These are phyloP conservation scores for Condylura cristata DNA, from an alignment of 2,113 vertebrate genomes.

Conservation along the genomic window DNA sequence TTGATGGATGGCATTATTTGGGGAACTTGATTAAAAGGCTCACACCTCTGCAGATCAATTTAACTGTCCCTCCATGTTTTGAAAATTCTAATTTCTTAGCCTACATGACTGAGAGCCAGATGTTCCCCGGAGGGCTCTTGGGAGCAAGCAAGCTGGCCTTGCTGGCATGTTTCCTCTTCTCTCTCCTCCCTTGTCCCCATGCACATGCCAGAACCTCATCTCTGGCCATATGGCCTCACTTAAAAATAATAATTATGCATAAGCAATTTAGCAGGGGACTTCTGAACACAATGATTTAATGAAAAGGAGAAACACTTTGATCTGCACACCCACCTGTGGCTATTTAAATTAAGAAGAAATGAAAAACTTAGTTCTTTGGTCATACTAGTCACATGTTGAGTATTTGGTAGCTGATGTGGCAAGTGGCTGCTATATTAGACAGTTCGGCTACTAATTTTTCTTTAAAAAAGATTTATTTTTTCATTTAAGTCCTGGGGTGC, in stretches of 20 bases:
- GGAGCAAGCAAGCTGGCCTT: slow-evolving; percentile 61
- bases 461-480: too few relatives aligned
- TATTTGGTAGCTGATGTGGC: background rate
- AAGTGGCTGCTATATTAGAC: background rate
- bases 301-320: slow-evolving; percentile 45
- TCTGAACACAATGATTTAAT: slow-evolving; percentile 6
- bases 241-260: slow-evolving; percentile 58
- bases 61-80: slow-evolving; percentile 22
- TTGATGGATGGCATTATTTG: background rate
- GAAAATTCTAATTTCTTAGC: slow-evolving; percentile 37
- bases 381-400: background rate
- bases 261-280: slow-evolving; percentile 40
- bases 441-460: background rate
- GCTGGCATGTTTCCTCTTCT: slow-evolving; percentile 39
- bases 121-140: slow-evolving; percentile 48
- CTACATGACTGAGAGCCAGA: slow-evolving; percentile 50
- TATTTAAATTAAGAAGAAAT: slow-evolving; percentile 55
- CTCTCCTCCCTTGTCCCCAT: background rate
- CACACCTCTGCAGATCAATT: slow-evolving; percentile 43
- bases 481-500: too few relatives aligned
- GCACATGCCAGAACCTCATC: slow-evolving; percentile 56
- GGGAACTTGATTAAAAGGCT: slow-evolving; percentile 40
- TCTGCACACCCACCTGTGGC: background rate
- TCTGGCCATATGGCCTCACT: slow-evolving; percentile 62
- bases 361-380: background rate